Base-by-base conservation (phyloP, 2,888 invertebrate species). In the Apodemia hepburni region DNA sequence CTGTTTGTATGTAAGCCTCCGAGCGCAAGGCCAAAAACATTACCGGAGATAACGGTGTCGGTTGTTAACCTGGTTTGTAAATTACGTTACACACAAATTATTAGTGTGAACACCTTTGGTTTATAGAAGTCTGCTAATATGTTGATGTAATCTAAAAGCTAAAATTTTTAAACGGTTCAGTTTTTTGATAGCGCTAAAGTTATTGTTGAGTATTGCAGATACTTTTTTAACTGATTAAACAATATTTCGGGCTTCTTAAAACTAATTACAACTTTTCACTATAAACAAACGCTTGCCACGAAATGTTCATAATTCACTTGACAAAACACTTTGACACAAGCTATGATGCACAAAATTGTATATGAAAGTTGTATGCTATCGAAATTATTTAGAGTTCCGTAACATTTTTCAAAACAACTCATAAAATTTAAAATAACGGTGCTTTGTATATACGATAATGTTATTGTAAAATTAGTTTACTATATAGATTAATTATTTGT, bases 11-110 rank as follows among this genome's bases (percentile, higher is more conserved):
- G 72, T 82, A 88, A 89, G 89, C 87, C 83, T 82, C 79, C 88
- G 73, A 78, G 79, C 71, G 82, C 89, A 79, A 87, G 88, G 83
- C 88, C 90, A 71, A 88, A 89, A 87, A 84, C 89, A 67, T 85
- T 88, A 75, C 89, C 90, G 72, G 91, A 82, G 78, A 89, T 91
- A 69, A 91, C 91, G 82, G 91, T 91, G 83, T 91, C 91, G 76
- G 91, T 91, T 82, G 91, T 91, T 77, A 89, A 90, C 78, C 88
- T 91, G 91, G 91, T 91, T 90, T 84, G 91, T 91, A 91, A 79
- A 73, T 42, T 81, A 72, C 74, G 75, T 76, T 77, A 65, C 67
- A 76, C 77, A 77, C 74, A 71, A 15, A 42, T 76, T 75, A 60
- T 78, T 82, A 80, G 77, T 75, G 75, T 80, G 72, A 68, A 82